Evolutionary conservation across 2,888 invertebrate species (phyloP).

Genomic region (Eupithecia vulgata): DNA sequence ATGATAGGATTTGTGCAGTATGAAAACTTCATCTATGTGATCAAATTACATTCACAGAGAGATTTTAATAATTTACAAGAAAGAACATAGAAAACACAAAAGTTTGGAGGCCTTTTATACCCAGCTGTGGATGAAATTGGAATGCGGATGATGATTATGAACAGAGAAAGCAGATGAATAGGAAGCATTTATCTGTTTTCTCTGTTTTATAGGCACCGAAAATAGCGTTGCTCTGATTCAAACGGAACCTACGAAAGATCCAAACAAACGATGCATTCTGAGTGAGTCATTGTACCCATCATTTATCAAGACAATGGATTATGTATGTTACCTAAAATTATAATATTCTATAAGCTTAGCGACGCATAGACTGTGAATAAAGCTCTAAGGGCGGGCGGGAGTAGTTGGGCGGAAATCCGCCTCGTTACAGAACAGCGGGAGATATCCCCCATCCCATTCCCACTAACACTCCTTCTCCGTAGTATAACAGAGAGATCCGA

Average conservation of each 20-base stretch:
- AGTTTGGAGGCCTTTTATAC: background rate
- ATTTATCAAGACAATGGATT: background rate
- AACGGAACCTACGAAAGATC: background rate
- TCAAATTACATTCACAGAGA: background rate
- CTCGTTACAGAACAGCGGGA: slow-evolving; percentile 23
- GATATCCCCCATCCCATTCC: slow-evolving; percentile 34
- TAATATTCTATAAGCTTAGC: slow-evolving; percentile 28
- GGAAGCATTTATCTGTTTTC: background rate
- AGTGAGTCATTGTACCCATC: background rate
- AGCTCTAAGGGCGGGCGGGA: slow-evolving; percentile 57
- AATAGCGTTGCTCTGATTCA: background rate
- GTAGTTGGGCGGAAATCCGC: slow-evolving; percentile 39
- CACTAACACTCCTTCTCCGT: slow-evolving; percentile 3
- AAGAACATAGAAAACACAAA: background rate
- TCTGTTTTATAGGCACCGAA: background rate
- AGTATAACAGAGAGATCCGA: slow-evolving; percentile 30
- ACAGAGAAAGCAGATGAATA: background rate
- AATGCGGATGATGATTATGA: background rate
- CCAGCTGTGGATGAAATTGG: background rate
- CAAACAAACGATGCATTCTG: background rate
- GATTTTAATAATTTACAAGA: background rate
- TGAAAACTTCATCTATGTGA: background rate
- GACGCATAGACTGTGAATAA: slow-evolving; percentile 42
- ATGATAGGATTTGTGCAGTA: background rate
- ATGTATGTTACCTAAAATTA: slow-evolving; percentile 17